Evolutionary conservation across 2,888 invertebrate genomes (phyloP), one percentile per base, ranked within the genome.

Genomic region (Drosophila koepferae): DNA sequence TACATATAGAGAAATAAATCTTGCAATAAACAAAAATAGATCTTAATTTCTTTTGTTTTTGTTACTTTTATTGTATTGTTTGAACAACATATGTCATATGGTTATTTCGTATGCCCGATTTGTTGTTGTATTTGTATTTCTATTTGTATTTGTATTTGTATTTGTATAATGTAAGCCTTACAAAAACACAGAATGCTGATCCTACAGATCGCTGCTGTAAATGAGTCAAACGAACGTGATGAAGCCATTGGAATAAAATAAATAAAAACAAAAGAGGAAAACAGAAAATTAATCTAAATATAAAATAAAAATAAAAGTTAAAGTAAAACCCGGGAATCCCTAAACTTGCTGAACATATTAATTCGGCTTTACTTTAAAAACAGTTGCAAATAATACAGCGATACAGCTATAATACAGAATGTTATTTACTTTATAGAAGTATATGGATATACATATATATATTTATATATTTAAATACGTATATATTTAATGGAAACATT

Each of bases 351-450:
- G 68, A 70, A 76, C 53, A 49, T 44, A 61, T 49, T 43, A 62
- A 66, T 64, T 78, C 76, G 80, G 80, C 76, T 66, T 69, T 80
- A 77, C 72, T 73, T 77, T 73, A 74, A 69, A 80, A 72, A 74
- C 67, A 70, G 59, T 76, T 72, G 66, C 68, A 70, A 41, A 68
- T 63, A 71, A 68, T 68, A 73, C 69, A 77, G 73, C 73, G 40
- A 70, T 63, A 40, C 54, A 40, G 55, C 48, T 70, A 82, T 68
- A 82, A 88, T 71, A 89, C 74, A 72, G 75, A 86, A 83, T 83
- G 89, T 84, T 89, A 89, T 83, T 85, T 85, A 85, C 85, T 85
- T 85, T 85, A 85, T 85, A 89, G 86, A 86, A 82, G 75, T 82
- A 55, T 36, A 38, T 40, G 38, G 31, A 40, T 53, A 46, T 48